These are phyloP conservation scores for Helicoverpa armigera DNA, from an alignment of 1,140 invertebrate genomes.

Conservation along the genomic window DNA sequence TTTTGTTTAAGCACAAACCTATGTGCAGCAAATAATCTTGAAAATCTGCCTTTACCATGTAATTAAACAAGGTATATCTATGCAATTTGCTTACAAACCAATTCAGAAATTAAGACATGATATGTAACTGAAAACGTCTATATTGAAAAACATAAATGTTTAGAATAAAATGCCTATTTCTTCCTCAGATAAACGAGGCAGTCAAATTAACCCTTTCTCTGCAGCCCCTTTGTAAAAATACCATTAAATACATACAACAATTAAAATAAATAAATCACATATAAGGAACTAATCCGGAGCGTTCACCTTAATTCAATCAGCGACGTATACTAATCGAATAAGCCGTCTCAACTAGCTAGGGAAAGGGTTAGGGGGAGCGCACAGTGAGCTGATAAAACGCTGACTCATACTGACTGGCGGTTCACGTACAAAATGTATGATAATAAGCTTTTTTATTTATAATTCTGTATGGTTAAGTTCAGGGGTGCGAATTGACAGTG, in stretches of 20 bases:
- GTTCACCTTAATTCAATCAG: constrained; percentile 84
- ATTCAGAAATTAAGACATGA: too few species aligned
- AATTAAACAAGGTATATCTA: too few species aligned
- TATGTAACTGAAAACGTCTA: too few species aligned
- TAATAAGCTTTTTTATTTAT: constrained; percentile 24
- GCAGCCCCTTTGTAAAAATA: neutral
- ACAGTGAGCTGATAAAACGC: constrained; percentile 64
- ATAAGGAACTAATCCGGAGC: constrained; percentile 74
- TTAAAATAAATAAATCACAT: constrained; percentile 68
- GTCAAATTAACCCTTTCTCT: neutral
- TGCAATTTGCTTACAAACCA: too few species aligned
- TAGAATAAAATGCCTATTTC: too few species aligned
- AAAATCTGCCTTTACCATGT: too few species aligned
- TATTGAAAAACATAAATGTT: too few species aligned
- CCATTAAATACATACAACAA: constrained; percentile 15
- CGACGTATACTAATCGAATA: constrained; percentile 81
- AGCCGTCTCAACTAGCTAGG: constrained; percentile 74
- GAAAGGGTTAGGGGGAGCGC: constrained; percentile 67
- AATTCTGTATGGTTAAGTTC: neutral
- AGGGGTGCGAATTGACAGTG: too few species aligned
- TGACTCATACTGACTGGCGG: constrained; percentile 34
- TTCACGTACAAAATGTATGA: constrained; percentile 8
- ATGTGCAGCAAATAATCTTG: too few species aligned
- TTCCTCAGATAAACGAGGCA: neutral
- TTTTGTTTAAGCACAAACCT: too few species aligned